Conservation (phyloP, 2,113 vertebrate species). For the Misgurnus mizolepis region DNA sequence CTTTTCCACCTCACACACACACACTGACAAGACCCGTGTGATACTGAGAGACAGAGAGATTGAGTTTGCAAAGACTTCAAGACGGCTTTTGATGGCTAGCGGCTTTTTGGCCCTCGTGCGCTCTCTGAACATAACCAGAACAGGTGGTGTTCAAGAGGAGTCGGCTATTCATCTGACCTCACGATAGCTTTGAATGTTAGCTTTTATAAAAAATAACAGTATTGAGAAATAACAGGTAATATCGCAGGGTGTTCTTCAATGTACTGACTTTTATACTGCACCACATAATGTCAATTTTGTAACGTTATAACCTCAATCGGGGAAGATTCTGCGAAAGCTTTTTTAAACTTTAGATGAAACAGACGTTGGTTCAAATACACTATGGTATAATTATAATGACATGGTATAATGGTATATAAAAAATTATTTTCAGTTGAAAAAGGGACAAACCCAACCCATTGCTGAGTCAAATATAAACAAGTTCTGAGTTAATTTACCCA, state of each 20-base stretch:
- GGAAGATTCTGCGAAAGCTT: too few species aligned
- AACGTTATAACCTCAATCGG: too few species aligned
- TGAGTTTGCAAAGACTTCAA: conserved; percentile 34
- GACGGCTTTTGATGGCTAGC: conserved; percentile 6
- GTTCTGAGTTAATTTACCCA: too few species aligned
- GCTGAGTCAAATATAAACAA: too few species aligned
- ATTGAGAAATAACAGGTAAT: not conserved
- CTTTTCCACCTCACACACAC: conserved; percentile 21
- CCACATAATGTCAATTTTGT: too few species aligned
- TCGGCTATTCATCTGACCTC: conserved; percentile 42
- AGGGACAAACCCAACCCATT: too few species aligned
- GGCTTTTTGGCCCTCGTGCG: conserved; percentile 3
- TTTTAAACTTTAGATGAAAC: too few species aligned
- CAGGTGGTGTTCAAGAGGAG: conserved; percentile 37
- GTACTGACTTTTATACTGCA: not conserved
- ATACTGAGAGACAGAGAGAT: conserved; percentile 29
- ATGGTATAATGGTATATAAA: too few species aligned
- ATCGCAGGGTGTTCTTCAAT: not conserved
- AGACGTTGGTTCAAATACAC: too few species aligned
- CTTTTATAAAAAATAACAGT: conserved; percentile 44
- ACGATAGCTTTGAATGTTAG: conserved; percentile 39
- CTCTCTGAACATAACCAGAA: conserved; percentile 23
- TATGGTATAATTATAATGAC: too few species aligned
- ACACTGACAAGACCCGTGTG: conserved; percentile 10
- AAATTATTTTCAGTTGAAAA: too few species aligned